Evolutionary conservation across 2,888 invertebrate species (phyloP), one percentile per base, ranked within the genome.

Genomic region (Eretmocerus hayati): DNA sequence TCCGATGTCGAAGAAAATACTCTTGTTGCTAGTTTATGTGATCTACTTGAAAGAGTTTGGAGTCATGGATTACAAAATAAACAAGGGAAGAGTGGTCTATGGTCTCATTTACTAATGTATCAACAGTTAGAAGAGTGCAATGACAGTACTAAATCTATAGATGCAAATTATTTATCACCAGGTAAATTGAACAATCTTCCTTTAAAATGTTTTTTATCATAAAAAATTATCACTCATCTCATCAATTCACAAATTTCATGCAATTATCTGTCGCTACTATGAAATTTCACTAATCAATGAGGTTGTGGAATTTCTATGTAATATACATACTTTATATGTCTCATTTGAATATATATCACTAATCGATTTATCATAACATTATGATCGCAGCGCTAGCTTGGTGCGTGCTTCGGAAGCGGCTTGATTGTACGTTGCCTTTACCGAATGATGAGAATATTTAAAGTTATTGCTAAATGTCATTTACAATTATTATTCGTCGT

Each of bases 1-100:
- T 77, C 79, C 1, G 80, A 79, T 15, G 86, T 94, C 1, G 97
- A 99, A 74, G 99, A 99, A 71, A 97, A 94, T 67, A 97, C 97
- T 0, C 78, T 99, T 61, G 96, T 97, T 36, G 96, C 95, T n/a
- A 90, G 94, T 48, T 77, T 99, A 4, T 99, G 99, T 73, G 99
- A 99, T 74, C 80, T 99, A 45, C 73, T 99, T 40, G 99, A 99
- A 74, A 80, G 97, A 58, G 87, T 97, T 21, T 99, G 97, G 97
- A 90, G 93, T 1, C 97, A 99, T 66, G 99, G 97, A 0, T 75
- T 96, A 43, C 93, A 93, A 62, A 87, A 86, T 53, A 97, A 96
- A 72, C 87, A 93, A 75, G 95, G 96, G 8, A 97, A 96, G 74
- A 96, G 96, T 1, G 93, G 96, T 0, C 76, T 99, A 5, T 99